Percentiles rank a stretch among this genome's conserved stretches.
Conservation (phyloP, 2,797 vertebrate species). For the Sebastes ruberrimus region DNA sequence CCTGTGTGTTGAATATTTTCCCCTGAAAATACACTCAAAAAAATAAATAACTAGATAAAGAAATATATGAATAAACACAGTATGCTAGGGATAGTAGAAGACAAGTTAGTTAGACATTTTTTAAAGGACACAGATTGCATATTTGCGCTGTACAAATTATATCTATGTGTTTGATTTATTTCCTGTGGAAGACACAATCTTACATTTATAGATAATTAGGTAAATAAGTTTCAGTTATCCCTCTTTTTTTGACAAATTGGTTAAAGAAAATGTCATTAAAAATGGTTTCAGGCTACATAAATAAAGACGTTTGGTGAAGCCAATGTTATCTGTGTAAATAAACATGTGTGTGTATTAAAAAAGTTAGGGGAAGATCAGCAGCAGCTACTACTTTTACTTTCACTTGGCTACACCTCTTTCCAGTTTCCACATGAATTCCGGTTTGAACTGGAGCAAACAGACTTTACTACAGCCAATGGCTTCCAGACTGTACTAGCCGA, state of each 20-base stretch:
- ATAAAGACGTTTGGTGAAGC: not conserved
- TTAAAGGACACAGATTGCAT: not conserved
- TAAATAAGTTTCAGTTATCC: not conserved
- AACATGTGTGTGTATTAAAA: not conserved
- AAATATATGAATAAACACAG: not conserved
- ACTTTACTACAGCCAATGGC: conserved; percentile 5
- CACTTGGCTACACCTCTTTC: not conserved
- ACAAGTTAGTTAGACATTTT: no score
- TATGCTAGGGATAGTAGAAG: not conserved
- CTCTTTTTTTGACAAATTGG: not conserved
- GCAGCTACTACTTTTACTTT: conserved; percentile 43
- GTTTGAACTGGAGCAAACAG: conserved; percentile 38
- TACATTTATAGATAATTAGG: not conserved
- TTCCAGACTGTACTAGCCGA: conserved; percentile 20
- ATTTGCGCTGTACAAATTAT: not conserved
- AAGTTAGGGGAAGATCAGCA: conserved; percentile 20
- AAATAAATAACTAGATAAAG: no score
- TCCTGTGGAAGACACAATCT: not conserved
- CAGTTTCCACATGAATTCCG: conserved; percentile 7
- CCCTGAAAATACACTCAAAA: not conserved
- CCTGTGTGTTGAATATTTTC: not conserved
- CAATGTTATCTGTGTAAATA: no score
- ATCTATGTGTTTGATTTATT: not conserved
- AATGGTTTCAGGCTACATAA: not conserved
- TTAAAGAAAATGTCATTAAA: no score